These are phyloP conservation scores for Himalopsyche japonica DNA, from an alignment of 2,888 invertebrate genomes.

Conservation along the genomic window DNA sequence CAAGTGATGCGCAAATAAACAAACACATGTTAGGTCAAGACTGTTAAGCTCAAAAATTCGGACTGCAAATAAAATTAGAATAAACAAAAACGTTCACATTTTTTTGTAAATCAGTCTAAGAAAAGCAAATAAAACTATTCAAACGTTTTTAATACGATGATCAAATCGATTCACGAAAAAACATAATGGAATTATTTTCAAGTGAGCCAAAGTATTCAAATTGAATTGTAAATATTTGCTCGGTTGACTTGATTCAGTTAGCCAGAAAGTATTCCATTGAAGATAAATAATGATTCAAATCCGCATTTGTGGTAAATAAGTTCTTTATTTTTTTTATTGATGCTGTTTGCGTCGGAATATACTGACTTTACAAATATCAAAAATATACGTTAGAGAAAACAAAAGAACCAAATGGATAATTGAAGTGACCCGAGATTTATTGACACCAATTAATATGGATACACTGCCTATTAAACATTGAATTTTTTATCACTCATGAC, in stretches of 20 bases:
- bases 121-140: background rate
- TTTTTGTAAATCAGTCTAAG: background rate
- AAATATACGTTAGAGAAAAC: no score
- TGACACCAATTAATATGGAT: no score
- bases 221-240: background rate
- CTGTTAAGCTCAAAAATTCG: slow-evolving; percentile 9
- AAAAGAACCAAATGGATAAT: no score
- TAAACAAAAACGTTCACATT: background rate
- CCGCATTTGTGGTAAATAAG: background rate
- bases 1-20: slow-evolving; percentile 24
- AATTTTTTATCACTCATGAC: no score
- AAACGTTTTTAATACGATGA: background rate
- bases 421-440: no score
- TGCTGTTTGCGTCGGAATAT: no score
- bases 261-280: background rate
- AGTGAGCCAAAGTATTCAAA: background rate
- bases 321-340: no score
- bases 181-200: background rate
- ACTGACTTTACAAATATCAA: no score
- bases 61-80: slow-evolving; percentile 10
- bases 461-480: no score
- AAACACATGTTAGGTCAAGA: slow-evolving; percentile 15
- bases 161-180: background rate
- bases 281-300: background rate
- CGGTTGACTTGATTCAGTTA: background rate